A percentile compares a stretch with the other conserved stretches of the same genome.
phyloP scores from a whole-genome alignment of 1,140 invertebrate genomes.

The Drosophila mauritiana region DNA sequence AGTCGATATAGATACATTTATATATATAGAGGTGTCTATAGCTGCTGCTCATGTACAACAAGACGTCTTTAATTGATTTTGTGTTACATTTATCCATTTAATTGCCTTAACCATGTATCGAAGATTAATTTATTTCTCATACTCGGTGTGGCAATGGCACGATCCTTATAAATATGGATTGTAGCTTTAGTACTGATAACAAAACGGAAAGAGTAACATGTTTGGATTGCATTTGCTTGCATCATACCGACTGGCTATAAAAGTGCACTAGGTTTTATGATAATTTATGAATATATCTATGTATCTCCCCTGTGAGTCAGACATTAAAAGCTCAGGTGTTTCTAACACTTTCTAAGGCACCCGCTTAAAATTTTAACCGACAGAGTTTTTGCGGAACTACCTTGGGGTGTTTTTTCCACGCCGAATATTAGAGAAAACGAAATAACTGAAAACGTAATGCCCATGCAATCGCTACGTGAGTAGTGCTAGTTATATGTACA shows the following conservation, averaged over 20 bases:
- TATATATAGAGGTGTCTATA: background rate
- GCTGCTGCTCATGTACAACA: constrained; percentile 17
- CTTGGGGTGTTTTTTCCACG: constrained; percentile 26
- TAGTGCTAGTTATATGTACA: constrained; percentile 1
- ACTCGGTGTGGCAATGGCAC: background rate
- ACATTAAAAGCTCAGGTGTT: constrained; percentile 19
- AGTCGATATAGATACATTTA: constrained; percentile 21
- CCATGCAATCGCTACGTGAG: constrained; percentile 32
- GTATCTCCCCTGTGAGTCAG: constrained; percentile 20
- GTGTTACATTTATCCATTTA: constrained; percentile 52
- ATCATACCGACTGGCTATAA: constrained; percentile 10
- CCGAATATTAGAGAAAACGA: constrained; percentile 34
- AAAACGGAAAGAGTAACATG: background rate
- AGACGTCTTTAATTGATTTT: constrained; percentile 54
- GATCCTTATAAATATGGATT: constrained; percentile 4
- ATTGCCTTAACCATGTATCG: constrained; percentile 15
- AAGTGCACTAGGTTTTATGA: constrained; percentile 19
- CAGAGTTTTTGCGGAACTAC: constrained; percentile 51
- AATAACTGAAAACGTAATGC: constrained; percentile 45
- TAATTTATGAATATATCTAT: constrained; percentile 16
- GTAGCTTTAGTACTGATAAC: background rate
- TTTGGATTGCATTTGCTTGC: constrained; percentile 1
- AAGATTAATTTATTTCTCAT: constrained; percentile 33
- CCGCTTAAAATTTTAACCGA: constrained; percentile 25
- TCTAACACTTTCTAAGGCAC: constrained; percentile 39